Evolutionary conservation across 2,888 invertebrate species (phyloP).

Genomic region (Acanthosepion lycidas): DNA sequence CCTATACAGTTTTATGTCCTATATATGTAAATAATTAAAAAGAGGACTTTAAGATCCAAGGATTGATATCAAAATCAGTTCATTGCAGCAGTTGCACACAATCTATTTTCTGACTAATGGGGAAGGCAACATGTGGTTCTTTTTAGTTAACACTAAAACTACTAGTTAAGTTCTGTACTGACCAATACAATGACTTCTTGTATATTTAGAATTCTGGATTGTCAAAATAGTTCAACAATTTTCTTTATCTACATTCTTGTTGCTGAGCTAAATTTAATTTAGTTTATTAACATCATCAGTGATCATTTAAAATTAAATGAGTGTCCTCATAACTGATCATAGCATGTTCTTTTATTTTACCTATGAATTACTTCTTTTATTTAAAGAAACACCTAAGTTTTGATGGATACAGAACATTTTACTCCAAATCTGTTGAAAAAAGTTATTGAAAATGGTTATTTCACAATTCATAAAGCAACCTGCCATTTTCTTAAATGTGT

Average conservation of each 20-base stretch:
- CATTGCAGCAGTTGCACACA: background rate
- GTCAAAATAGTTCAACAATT: background rate
- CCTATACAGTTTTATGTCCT: background rate
- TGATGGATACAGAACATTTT: background rate
- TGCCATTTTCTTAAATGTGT: no score
- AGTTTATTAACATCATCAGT: background rate
- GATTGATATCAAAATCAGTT: background rate
- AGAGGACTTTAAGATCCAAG: background rate
- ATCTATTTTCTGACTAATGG: conserved; percentile 8
- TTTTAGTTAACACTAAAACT: conserved; percentile 33
- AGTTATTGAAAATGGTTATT: background rate
- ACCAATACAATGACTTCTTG: background rate
- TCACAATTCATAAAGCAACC: no score
- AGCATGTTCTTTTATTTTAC: background rate
- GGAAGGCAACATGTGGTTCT: background rate
- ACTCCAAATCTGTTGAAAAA: background rate
- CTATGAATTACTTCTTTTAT: background rate
- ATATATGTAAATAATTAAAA: conserved; percentile 1
- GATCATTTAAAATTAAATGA: background rate
- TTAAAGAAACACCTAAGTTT: no score
- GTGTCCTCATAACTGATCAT: background rate
- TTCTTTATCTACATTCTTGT: background rate
- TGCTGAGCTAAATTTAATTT: background rate
- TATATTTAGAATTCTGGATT: background rate
- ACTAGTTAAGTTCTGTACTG: background rate